Evolutionary conservation across 2,888 invertebrate genomes (phyloP).

Genomic region (Liodrosophila aerea): DNA sequence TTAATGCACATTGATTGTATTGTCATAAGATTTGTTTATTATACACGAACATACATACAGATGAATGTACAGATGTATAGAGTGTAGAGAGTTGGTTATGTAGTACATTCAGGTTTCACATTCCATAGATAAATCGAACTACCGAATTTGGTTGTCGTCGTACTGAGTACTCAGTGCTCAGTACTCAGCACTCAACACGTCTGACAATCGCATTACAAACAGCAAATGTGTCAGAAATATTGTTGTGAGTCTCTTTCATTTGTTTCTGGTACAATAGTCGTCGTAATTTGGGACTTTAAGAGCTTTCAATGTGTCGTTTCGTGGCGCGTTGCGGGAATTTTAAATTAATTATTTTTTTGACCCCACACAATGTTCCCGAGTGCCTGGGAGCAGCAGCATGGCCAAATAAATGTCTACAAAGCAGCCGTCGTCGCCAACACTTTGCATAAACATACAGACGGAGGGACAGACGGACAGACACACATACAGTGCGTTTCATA

Average conservation of each 20-base stretch:
- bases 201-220: slow-evolving; percentile 69
- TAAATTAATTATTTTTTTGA: slow-evolving; percentile 78
- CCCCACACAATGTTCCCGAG: slow-evolving; percentile 66
- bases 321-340: slow-evolving; percentile 67
- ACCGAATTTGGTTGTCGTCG: slow-evolving; percentile 62
- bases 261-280: slow-evolving; percentile 70
- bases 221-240: slow-evolving; percentile 74
- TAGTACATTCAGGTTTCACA: slow-evolving; percentile 38
- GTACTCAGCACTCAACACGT: slow-evolving; percentile 38
- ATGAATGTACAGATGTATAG: too few species aligned
- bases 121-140: slow-evolving; percentile 46
- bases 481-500: too few species aligned
- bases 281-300: slow-evolving; percentile 77
- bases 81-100: not conserved
- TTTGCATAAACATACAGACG: slow-evolving; percentile 34
- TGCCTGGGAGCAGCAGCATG: slow-evolving; percentile 30
- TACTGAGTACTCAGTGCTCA: too few species aligned
- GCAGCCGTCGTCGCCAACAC: slow-evolving; percentile 46
- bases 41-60: too few species aligned
- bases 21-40: slow-evolving; percentile 2
- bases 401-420: slow-evolving; percentile 45
- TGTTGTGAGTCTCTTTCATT: slow-evolving; percentile 64
- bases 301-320: slow-evolving; percentile 78
- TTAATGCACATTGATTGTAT: too few species aligned
- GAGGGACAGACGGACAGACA: too few species aligned